Percentiles rank a stretch among this genome's conserved stretches.
Evolutionary conservation across 2,113 vertebrate genomes (phyloP).

Genomic region (Saiga tatarica): DNA sequence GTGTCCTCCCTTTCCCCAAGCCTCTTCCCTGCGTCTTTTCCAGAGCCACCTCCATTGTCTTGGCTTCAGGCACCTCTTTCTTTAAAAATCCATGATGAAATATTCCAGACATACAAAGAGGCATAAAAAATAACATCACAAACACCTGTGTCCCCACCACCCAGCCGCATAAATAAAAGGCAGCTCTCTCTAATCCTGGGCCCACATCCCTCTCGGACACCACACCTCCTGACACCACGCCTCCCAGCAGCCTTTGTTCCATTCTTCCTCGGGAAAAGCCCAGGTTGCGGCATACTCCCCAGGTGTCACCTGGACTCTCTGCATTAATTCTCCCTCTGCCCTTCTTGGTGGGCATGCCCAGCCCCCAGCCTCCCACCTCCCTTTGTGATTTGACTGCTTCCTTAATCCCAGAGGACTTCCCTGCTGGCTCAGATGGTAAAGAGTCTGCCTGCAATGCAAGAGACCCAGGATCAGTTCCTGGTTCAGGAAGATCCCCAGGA

Average conservation of each 20-base stretch:
- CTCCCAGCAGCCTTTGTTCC: conserved; percentile 39
- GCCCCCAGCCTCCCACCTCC: not conserved
- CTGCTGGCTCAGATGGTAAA: not conserved
- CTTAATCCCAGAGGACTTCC: not conserved
- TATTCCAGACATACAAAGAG: conserved; percentile 33
- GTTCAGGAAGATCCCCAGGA: not conserved
- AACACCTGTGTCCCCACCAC: conserved; percentile 10
- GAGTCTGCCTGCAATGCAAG: not conserved
- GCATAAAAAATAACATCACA: not conserved
- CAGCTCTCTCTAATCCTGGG: not conserved
- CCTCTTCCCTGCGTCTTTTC: not conserved
- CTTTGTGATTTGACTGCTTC: not conserved
- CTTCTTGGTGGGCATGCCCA: not conserved
- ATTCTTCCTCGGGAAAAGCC: not conserved
- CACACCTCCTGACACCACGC: not conserved
- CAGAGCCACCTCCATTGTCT: not conserved
- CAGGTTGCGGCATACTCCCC: not conserved
- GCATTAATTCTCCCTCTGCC: not conserved
- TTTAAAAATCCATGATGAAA: conserved; percentile 33
- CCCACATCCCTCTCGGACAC: not conserved
- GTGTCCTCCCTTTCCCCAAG: not conserved
- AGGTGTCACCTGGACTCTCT: conserved; percentile 28
- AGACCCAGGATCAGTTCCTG: not conserved
- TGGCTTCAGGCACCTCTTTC: not conserved
- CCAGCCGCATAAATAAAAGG: not conserved